phyloP scores from a whole-genome alignment of 2,888 invertebrate species.

The Cremastobaeus sp. region DNA sequence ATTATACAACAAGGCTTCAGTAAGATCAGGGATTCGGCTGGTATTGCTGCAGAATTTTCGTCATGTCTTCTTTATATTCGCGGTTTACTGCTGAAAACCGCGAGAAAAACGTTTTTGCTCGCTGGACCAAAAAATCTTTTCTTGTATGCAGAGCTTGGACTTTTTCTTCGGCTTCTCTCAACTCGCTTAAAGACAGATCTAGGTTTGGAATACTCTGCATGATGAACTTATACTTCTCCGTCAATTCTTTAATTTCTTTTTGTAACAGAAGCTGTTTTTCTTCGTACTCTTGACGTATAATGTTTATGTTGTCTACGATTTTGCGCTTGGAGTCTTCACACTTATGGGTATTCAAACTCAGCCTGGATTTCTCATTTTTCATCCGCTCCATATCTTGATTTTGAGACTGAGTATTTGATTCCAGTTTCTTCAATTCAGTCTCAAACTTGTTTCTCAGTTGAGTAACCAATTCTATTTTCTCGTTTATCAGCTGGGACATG shows the following conservation, averaged over 20 bases:
- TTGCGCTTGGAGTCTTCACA: background rate
- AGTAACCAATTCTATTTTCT: background rate
- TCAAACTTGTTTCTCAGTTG: slow-evolving; percentile 1
- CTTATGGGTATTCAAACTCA: slow-evolving; percentile 1
- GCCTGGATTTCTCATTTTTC: background rate
- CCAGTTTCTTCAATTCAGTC: background rate
- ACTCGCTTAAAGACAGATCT: background rate
- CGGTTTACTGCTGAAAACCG: too few species aligned
- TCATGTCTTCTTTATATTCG: background rate
- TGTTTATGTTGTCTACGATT: slow-evolving; percentile 1
- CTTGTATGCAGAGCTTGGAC: background rate
- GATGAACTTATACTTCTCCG: too few species aligned
- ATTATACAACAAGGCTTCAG: too few species aligned
- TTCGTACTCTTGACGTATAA: background rate
- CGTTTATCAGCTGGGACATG: background rate
- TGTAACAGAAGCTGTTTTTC: background rate
- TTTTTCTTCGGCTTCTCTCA: slow-evolving; percentile 16
- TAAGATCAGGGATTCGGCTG: too few species aligned
- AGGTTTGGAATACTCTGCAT: too few species aligned
- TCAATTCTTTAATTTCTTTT: background rate
- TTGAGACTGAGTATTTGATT: background rate
- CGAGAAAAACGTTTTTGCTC: background rate
- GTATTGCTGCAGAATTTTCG: too few species aligned
- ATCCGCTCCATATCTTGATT: background rate
- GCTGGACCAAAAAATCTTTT: too few species aligned